Evolutionary conservation across 2,113 vertebrate species (phyloP).

Genomic region (Barnardius zonarius): DNA sequence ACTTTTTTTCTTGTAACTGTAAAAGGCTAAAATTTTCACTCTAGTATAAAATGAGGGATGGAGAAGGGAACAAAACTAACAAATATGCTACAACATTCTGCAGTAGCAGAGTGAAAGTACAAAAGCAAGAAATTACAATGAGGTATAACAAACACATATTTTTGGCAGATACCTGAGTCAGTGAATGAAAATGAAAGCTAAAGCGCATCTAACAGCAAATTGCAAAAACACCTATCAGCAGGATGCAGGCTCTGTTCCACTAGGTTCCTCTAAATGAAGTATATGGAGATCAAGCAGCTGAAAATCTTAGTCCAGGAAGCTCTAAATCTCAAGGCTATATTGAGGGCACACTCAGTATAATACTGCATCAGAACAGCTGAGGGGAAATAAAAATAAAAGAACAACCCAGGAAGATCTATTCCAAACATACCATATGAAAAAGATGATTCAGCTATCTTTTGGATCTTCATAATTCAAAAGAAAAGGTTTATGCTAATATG

Average conservation of each 20-base stretch:
- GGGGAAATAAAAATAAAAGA: fast-evolving
- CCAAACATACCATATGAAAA: background rate
- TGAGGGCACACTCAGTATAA: background rate
- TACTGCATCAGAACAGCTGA: background rate
- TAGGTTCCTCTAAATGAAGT: background rate
- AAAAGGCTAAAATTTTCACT: background rate
- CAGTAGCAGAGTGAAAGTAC: background rate
- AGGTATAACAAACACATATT: background rate
- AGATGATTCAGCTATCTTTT: background rate
- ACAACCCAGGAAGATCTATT: background rate
- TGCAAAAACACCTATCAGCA: conserved; percentile 6
- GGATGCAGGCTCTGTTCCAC: conserved; percentile 29
- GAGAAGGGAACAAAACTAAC: background rate
- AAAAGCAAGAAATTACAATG: background rate
- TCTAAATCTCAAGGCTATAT: background rate
- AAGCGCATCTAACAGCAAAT: background rate
- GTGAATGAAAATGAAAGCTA: background rate
- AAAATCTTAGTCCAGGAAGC: conserved; percentile 10
- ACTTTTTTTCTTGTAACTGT: background rate
- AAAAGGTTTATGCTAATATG: background rate
- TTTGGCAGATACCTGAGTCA: background rate
- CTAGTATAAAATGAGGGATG: background rate
- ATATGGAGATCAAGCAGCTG: background rate
- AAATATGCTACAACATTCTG: background rate
- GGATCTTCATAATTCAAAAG: background rate